Base-by-base conservation (phyloP, 1,140 invertebrate genomes). In the Acromyrmex heyeri region DNA sequence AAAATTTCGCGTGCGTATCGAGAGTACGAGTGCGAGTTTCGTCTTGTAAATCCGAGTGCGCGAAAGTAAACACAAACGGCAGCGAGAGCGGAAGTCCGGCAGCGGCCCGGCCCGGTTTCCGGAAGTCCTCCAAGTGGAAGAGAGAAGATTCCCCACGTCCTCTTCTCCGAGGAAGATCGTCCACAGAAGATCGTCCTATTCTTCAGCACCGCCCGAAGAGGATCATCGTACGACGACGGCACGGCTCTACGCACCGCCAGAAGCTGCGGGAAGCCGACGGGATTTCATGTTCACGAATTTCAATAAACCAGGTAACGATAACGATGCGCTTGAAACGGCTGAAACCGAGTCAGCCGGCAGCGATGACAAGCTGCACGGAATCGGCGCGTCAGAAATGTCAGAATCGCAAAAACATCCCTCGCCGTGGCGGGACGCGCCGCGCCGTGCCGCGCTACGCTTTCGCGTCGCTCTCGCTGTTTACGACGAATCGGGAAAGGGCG, bases 271-370 rank as follows among this genome's bases (percentile, higher is more conserved):
- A 89, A 90, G 88, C 89, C 92, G 90, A 88, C 92, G 88, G 89
- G 91, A 92, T 93, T 94, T 93, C 93, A 94, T 93, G 93, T 94
- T 93, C 93, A 94, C 91, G 93, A 93, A 93, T 94, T 93, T 91
- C 90, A 91, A 87, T 92, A 93, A 90, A 93, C 89, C 94, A 95
- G 94, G 94, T 95, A 95, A 95, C 91, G 77, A 91, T 34, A 34
- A 34, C 5, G 30, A 34, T 34, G 30, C 30, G 30, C 5, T 5
- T 34, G 30, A 34, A 34, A 34, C 30, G 30, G 6, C 30, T 34
- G 30, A 34, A 34, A 34, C 5, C 30, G 30, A 34, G 30, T 34
- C 86, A 81, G 77, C 18, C 85, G 27, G 18, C 85, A n/a, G 21
- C 85, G 38, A 62, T 53, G 44, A 64, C 86, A 64, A 50, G 53